phyloP scores from a whole-genome alignment of 2,113 vertebrate genomes.

The Rattus norvegicus region DNA sequence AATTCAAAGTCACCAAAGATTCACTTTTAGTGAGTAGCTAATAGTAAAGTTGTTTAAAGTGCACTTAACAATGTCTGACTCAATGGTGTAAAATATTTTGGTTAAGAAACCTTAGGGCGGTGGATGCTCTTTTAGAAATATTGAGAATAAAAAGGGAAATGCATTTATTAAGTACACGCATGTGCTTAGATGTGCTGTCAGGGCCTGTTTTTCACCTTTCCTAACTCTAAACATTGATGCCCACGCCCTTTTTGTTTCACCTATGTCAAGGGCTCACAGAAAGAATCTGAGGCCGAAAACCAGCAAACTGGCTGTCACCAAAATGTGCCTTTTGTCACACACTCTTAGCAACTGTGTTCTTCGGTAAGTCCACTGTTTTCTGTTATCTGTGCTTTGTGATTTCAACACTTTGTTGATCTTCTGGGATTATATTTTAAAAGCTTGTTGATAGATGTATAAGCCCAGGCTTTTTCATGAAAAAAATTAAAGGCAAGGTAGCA shows the following conservation, averaged over 20 bases:
- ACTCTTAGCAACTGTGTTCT: constrained; percentile 49
- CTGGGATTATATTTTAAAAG: constrained; percentile 22
- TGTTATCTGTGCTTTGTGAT: constrained; percentile 53
- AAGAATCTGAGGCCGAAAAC: constrained; percentile 61
- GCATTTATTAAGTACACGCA: constrained; percentile 1
- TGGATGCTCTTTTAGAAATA: constrained; percentile 41
- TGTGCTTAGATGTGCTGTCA: not conserved
- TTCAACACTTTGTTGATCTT: constrained; percentile 43
- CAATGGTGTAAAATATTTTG: constrained; percentile 24
- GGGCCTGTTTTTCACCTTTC: constrained; percentile 22
- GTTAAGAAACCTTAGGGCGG: constrained; percentile 17
- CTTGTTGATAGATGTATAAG: constrained; percentile 10
- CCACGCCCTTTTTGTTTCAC: not conserved
- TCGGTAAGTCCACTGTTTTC: constrained; percentile 85
- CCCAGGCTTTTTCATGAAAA: not conserved
- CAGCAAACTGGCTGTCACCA: constrained; percentile 73
- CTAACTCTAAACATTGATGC: not conserved
- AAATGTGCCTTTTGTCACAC: constrained; percentile 58
- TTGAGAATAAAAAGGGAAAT: constrained; percentile 26
- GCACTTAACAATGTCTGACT: constrained; percentile 43
- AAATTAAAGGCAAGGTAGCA: not conserved
- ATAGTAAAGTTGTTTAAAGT: constrained; percentile 57
- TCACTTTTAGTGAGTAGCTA: constrained; percentile 62
- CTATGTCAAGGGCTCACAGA: constrained; percentile 47
- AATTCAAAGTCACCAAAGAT: constrained; percentile 66